Evolutionary conservation across 2,113 vertebrate genomes (phyloP).

Genomic region (Nicator chloris): DNA sequence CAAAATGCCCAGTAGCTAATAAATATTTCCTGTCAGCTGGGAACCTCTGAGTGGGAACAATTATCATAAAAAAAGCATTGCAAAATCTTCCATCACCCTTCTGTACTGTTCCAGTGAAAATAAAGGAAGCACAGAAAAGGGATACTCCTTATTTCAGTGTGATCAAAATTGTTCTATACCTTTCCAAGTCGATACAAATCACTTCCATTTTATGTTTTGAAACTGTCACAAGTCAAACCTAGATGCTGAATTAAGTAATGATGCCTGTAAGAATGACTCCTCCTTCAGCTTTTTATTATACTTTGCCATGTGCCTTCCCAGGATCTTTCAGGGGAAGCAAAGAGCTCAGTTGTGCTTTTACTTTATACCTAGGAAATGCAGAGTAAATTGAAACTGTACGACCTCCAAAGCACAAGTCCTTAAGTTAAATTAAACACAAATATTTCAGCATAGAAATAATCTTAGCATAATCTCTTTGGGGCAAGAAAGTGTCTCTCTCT

Average conservation of each 20-base stretch:
- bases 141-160: neutral
- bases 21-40: neutral
- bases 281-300: neutral
- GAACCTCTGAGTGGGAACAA: neutral
- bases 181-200: slow-evolving; percentile 46
- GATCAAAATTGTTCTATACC: neutral
- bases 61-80: neutral
- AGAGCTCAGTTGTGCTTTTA: neutral
- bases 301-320: neutral
- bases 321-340: neutral
- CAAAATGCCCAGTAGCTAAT: neutral
- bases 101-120: neutral
- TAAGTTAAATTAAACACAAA: neutral
- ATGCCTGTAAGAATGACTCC: neutral
- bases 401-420: neutral
- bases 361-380: neutral
- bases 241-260: neutral
- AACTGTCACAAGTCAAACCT: slow-evolving; percentile 4
- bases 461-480: no score
- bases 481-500: neutral
- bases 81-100: neutral
- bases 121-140: neutral
- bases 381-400: neutral
- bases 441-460: neutral
- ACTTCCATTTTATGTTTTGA: slow-evolving; percentile 3